Evolutionary conservation across 1,140 invertebrate species (phyloP).

Genomic region (Microplitis mediator): DNA sequence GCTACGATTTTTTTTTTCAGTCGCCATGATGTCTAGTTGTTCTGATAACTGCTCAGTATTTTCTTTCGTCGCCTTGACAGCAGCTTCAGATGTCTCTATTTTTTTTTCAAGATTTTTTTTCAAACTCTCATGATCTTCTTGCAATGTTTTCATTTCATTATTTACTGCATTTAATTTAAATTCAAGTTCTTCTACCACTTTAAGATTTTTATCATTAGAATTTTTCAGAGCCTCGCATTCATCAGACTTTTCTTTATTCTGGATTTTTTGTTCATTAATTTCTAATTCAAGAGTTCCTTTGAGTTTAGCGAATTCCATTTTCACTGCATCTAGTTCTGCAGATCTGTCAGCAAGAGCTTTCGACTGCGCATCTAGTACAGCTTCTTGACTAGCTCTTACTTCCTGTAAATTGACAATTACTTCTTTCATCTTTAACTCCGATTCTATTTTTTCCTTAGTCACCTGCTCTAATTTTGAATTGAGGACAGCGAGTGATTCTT

Average conservation of each 20-base stretch:
- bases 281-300: conserved; percentile 23
- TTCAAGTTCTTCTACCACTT: neutral
- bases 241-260: conserved; percentile 25
- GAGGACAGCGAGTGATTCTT: conserved; percentile 37
- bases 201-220: neutral
- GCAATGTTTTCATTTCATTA: conserved; percentile 11
- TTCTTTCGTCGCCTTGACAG: conserved; percentile 27
- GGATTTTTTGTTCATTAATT: conserved; percentile 20
- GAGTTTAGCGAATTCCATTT: conserved; percentile 23
- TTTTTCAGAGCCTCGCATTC: conserved; percentile 34
- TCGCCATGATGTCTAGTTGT: conserved; percentile 30
- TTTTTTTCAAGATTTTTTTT: conserved; percentile 29
- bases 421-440: conserved; percentile 47
- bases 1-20: conserved; percentile 33
- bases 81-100: conserved; percentile 20
- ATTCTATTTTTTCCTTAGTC: conserved; percentile 39
- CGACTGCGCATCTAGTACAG: conserved; percentile 41
- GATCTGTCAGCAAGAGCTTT: conserved; percentile 43
- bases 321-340: conserved; percentile 28
- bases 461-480: conserved; percentile 40
- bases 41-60: conserved; percentile 26
- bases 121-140: conserved; percentile 31
- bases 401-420: conserved; percentile 47
- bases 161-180: neutral
- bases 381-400: conserved; percentile 42